These are phyloP conservation scores for Atherix ibis DNA, from an alignment of 2,888 invertebrate genomes.

Conservation along the genomic window DNA sequence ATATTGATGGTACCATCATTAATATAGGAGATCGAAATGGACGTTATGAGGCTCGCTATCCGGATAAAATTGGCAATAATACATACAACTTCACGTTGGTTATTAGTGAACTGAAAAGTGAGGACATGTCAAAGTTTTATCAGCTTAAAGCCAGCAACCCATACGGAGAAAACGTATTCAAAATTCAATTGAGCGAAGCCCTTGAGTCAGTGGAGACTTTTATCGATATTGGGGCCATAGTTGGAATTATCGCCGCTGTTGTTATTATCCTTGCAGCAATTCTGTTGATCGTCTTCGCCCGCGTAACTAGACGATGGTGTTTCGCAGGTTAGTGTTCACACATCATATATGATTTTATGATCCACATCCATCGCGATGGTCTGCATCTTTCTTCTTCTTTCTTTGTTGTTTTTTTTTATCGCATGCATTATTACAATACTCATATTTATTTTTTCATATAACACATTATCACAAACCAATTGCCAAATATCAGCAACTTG, in stretches of 20 bases:
- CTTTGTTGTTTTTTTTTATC: too few relatives aligned
- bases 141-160: constrained; percentile 50
- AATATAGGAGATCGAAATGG: constrained; percentile 33
- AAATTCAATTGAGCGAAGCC: constrained; percentile 52
- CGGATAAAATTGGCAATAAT: constrained; percentile 37
- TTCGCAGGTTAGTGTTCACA: constrained; percentile 57
- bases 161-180: constrained; percentile 47
- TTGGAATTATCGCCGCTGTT: constrained; percentile 55
- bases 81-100: constrained; percentile 51
- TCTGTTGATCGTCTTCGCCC: constrained; percentile 51
- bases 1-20: constrained; percentile 39
- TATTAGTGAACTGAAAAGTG: constrained; percentile 50
- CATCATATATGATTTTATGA: constrained; percentile 1
- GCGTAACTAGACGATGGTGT: constrained; percentile 71
- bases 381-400: too few relatives aligned
- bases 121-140: constrained; percentile 60
- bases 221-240: constrained; percentile 57
- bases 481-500: too few relatives aligned
- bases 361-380: too few relatives aligned
- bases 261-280: constrained; percentile 50
- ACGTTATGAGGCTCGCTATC: constrained; percentile 26
- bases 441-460: too few relatives aligned
- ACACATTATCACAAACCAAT: too few relatives aligned
- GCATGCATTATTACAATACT: too few relatives aligned
- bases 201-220: constrained; percentile 48